phyloP scores from a whole-genome alignment of 92 coral and sea anemone species.

The Porites rus region DNA sequence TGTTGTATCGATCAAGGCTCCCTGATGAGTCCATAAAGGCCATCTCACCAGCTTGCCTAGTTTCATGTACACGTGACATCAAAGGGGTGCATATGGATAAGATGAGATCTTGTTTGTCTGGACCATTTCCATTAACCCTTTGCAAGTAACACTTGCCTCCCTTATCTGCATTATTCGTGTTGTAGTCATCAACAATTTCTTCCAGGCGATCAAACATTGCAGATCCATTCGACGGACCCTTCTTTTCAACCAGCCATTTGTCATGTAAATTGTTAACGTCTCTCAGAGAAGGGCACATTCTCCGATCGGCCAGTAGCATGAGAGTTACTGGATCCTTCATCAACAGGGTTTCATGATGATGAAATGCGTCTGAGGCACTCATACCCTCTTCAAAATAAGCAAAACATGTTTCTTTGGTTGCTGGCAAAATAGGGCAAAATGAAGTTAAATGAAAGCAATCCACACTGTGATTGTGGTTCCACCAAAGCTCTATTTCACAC shows the following conservation, averaged over 20 bases:
- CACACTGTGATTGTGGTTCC: slow-evolving; percentile 62
- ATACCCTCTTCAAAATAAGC: no score
- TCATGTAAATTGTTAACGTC: slow-evolving; percentile 33
- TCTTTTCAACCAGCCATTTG: slow-evolving; percentile 42
- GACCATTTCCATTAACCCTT: slow-evolving; percentile 22
- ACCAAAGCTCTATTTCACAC: slow-evolving; percentile 51
- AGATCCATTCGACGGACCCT: slow-evolving; percentile 48
- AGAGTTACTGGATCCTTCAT: no score
- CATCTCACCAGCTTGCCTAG: slow-evolving; percentile 65
- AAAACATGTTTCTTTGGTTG: not conserved
- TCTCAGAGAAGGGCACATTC: slow-evolving; percentile 37
- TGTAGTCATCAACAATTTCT: slow-evolving; percentile 24
- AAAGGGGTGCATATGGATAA: slow-evolving; percentile 67
- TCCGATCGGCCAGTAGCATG: slow-evolving; percentile 45
- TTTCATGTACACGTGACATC: slow-evolving; percentile 57
- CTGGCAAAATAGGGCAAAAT: slow-evolving; percentile 3
- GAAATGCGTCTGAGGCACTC: no score
- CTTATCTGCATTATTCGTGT: slow-evolving; percentile 12
- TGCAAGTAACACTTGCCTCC: slow-evolving; percentile 62
- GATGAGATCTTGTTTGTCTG: slow-evolving; percentile 49
- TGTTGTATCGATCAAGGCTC: slow-evolving; percentile 66
- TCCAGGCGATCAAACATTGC: no score
- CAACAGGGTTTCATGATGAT: no score
- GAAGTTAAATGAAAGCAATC: slow-evolving; percentile 28
- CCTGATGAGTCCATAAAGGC: slow-evolving; percentile 68